Base-by-base conservation (phyloP, 2,797 vertebrate species). In the Gallinago nigripennis region DNA sequence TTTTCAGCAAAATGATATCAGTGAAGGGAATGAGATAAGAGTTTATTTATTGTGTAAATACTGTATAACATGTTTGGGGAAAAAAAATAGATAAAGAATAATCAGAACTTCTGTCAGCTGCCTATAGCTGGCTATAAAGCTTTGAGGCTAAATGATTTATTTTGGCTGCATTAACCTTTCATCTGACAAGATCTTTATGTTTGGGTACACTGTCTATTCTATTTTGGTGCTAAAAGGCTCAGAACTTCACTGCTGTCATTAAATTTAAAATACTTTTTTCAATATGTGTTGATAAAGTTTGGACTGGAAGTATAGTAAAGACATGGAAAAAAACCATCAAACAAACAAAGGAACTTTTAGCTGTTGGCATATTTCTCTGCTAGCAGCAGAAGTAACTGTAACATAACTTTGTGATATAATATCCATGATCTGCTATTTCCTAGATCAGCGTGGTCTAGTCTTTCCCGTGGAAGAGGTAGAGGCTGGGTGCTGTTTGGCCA, bases 1-100 rank as follows among this genome's bases (percentile, higher is more conserved):
- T 92, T 95, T 91, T 82, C 63, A 72, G n/a, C 31, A 64, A 53
- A 56, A 27, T 70, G 20, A 10, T 78, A 24, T 50, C 60, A 39
- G 57, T 71, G 54, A 54, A 50, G 23, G 30, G 37, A 65, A 31
- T 16, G 39, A 91, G 56, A 45, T 51, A 54, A 13, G 19, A 37
- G 18, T 76, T 93, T 82, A 31, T 54, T 79, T 79, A 28, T 17
- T 76, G 35, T 86, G 11, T 87, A 70, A 93, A 82, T 73, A 31
- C 16, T 81, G 11, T 65, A 0, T 17, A 78, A 54, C 9, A 14
- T 9, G 1, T 8, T 46, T 15, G 37, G 3, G 45, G 8, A 2
- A 16, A 58, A 16, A 58, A 92, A 76, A 21, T 7, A 33, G 14
- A 2, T 68, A 56, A 78, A 68, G n/a, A 68, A 28, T 77, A 60